phyloP scores from a whole-genome alignment of 1,140 invertebrate species.

The Cardiocondyla obscurior region DNA sequence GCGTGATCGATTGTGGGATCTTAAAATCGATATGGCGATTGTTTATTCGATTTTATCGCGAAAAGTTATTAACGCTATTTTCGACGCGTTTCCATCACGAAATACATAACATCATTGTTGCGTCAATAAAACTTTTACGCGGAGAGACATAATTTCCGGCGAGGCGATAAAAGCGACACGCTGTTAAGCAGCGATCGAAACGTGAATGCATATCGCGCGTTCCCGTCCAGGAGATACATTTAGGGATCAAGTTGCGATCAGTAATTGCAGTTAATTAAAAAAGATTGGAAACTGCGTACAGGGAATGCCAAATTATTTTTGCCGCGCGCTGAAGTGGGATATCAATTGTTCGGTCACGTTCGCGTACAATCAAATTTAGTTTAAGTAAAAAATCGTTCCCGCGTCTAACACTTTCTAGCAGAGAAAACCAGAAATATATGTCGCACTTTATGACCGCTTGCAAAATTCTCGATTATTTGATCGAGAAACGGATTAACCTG shows the following conservation, averaged over 20 bases:
- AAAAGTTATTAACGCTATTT: constrained; percentile 24
- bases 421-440: neutral
- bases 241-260: neutral
- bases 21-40: constrained; percentile 38
- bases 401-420: neutral
- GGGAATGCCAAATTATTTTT: neutral
- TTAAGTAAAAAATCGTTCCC: neutral
- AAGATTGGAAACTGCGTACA: neutral
- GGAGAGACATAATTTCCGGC: constrained; percentile 6
- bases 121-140: constrained; percentile 49
- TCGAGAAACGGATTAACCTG: neutral
- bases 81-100: neutral
- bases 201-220: neutral
- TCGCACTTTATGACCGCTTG: neutral
- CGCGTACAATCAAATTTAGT: neutral
- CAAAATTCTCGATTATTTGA: neutral
- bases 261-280: constrained; percentile 21
- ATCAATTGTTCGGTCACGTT: neutral
- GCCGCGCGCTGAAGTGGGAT: neutral
- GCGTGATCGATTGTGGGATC: neutral
- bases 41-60: constrained; percentile 41
- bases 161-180: neutral
- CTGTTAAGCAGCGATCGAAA: constrained; percentile 28
- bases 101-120: neutral
- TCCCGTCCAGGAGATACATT: neutral